Evolutionary conservation across 1,140 invertebrate species (phyloP), one percentile per base, ranked within the genome.

Genomic region (Arctopsyche grandis): DNA sequence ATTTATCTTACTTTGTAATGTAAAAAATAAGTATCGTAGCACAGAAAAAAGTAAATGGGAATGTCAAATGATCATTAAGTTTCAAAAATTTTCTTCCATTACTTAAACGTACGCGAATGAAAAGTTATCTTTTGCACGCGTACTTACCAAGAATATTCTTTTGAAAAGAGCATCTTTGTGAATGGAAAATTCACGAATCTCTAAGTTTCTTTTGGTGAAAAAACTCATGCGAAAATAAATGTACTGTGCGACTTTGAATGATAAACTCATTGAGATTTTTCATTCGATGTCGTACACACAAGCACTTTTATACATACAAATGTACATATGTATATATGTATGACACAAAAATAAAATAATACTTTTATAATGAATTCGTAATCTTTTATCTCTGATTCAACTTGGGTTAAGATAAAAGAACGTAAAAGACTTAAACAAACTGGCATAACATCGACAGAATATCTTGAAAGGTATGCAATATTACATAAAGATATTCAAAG

Each of bases 51-150:
- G 24, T 29, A 66, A 66, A 66, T 22, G 63, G 12, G 19, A 22
- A 26, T 66, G 63, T 66, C 63, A 66, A 66, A 66, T 66, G 63
- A 66, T 66, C 63, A n/a, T 66, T 22, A 66, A 66, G 63, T 66
- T 66, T 12, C 63, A 12, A 26, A 66, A 66, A 66, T 26, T 66
- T 29, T n/a, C 63, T 52, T 14, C 63, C 63, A 66, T 66, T 66
- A 66, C 14, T 9, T 16, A 16, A 52, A 52, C 48, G 48, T 52
- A 16, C 48, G 29, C 29, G 29, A 38, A 38, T 38, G 16, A 60
- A 60, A 60, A 60, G 56, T 60, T n/a, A 21, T 60, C 56, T 19
- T 3, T 21, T 66, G n/a, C n/a, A 60, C 16, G 21, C 58, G 58
- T 52, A 52, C 5, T 22, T 60, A 4, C 63, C 4, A 3, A 29